Evolutionary conservation across 2,797 vertebrate species (phyloP).

Genomic region (Allochrocebus solatus): DNA sequence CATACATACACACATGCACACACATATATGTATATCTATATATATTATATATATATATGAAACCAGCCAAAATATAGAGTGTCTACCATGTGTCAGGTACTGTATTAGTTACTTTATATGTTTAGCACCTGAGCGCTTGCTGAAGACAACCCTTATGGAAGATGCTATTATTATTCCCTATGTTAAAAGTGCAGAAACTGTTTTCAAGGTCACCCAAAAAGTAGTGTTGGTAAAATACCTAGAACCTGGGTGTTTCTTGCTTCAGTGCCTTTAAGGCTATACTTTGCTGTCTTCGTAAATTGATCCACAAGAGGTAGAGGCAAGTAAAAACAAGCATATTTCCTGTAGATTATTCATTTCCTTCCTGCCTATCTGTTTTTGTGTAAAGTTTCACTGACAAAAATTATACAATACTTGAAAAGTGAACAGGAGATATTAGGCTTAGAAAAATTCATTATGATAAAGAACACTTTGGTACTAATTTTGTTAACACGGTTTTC

Average conservation of each 20-base stretch:
- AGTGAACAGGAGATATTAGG: not conserved
- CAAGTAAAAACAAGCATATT: not conserved
- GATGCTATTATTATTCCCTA: not conserved
- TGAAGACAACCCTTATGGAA: not conserved
- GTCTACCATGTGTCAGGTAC: not conserved
- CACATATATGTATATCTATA: fast-evolving
- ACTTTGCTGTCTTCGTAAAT: not conserved
- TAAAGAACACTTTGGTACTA: not conserved
- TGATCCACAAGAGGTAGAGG: not conserved
- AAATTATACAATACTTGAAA: slow-evolving; percentile 1
- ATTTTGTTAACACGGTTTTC: not conserved
- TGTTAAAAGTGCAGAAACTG: not conserved
- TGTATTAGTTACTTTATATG: not conserved
- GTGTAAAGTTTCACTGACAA: not conserved
- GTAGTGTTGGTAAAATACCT: not conserved
- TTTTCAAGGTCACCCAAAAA: not conserved
- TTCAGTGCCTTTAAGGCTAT: not conserved
- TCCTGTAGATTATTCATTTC: not conserved
- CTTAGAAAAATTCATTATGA: not conserved
- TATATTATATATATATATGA: too few species aligned
- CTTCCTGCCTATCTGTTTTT: not conserved
- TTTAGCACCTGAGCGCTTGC: not conserved
- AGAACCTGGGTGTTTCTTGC: not conserved
- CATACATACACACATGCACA: not conserved
- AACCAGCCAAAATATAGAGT: not conserved